Evolutionary conservation across 1,140 invertebrate genomes (phyloP).

Genomic region (Zophobas morio): DNA sequence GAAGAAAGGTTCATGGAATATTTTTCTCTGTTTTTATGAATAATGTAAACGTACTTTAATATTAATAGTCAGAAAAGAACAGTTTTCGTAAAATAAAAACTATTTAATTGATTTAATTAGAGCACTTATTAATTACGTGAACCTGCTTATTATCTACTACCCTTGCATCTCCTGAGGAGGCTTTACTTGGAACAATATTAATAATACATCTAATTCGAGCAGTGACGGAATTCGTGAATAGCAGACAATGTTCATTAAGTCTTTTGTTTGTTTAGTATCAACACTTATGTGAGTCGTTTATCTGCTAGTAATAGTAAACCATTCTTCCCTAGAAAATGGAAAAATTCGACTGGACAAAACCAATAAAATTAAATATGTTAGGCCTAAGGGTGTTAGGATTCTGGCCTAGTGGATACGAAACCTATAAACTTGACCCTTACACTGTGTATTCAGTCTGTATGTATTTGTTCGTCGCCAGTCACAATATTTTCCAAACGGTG

Average conservation of each 20-base stretch:
- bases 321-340: neutral
- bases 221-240: too few relatives aligned
- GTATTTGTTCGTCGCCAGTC: neutral
- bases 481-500: neutral
- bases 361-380: constrained; percentile 1
- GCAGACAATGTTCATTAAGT: too few relatives aligned
- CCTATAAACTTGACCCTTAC: neutral
- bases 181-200: too few relatives aligned
- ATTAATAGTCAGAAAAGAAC: neutral
- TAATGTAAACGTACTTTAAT: too few relatives aligned
- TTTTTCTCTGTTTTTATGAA: too few relatives aligned
- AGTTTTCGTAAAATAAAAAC: neutral
- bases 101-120: neutral
- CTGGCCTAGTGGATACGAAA: neutral
- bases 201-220: too few relatives aligned
- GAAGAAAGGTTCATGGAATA: too few relatives aligned
- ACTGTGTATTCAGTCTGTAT: neutral
- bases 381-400: neutral
- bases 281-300: neutral
- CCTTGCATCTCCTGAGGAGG: too few relatives aligned
- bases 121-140: neutral
- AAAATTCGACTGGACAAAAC: neutral
- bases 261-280: too few relatives aligned
- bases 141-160: neutral
- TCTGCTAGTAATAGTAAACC: neutral